These are phyloP conservation scores for Motacilla alba DNA, from an alignment of 2,113 vertebrate genomes.

Conservation along the genomic window DNA sequence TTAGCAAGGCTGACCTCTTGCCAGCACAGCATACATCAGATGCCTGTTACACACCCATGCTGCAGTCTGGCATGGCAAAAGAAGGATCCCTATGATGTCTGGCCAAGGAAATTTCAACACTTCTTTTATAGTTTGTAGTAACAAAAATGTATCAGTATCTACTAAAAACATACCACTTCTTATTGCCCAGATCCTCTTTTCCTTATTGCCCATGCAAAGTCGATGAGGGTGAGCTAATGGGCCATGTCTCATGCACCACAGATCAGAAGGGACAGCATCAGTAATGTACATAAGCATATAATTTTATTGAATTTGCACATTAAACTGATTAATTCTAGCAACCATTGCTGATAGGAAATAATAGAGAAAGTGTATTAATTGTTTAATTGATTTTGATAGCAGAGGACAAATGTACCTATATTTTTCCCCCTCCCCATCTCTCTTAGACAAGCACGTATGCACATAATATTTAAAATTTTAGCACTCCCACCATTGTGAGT, in stretches of 20 bases:
- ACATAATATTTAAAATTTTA: background rate
- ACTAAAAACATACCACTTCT: background rate
- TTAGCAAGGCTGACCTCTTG: background rate
- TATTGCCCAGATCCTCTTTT: conserved; percentile 47
- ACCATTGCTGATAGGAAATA: background rate
- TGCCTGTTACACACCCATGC: background rate
- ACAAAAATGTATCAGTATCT: background rate
- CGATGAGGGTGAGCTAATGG: conserved; percentile 51
- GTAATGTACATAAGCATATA: background rate
- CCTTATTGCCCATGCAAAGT: conserved; percentile 53
- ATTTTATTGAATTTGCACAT: background rate
- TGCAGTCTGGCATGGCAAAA: background rate
- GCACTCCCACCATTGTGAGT: background rate
- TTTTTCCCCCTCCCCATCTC: background rate
- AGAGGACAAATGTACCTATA: background rate
- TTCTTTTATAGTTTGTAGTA: background rate
- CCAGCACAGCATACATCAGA: background rate
- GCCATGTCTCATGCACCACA: conserved; percentile 54
- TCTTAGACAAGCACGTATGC: background rate
- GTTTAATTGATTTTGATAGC: background rate
- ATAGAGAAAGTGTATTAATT: background rate
- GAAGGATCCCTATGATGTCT: background rate
- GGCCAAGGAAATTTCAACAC: background rate
- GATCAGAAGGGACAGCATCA: conserved; percentile 56
- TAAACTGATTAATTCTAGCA: background rate